Percentiles rank a stretch among this genome's conserved stretches.
phyloP scores from a whole-genome alignment of 2,797 vertebrate genomes.

The Alcedo quadribrachys region DNA sequence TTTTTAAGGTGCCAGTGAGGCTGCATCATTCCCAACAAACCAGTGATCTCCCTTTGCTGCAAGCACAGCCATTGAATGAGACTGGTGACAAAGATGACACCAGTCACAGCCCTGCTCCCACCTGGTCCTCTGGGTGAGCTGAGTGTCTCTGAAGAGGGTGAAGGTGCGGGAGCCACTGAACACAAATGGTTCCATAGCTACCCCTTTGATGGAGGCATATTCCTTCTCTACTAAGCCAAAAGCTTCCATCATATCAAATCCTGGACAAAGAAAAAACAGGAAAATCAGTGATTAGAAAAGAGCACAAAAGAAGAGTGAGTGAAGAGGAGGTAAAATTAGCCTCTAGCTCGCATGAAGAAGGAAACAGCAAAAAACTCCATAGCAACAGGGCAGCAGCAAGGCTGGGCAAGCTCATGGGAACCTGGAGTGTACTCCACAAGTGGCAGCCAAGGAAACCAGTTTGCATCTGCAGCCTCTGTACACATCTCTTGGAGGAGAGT shows the following conservation, averaged over 20 bases:
- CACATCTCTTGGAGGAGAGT: neutral
- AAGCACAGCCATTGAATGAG: neutral
- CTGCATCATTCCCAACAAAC: neutral
- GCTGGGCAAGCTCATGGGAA: neutral
- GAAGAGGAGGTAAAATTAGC: neutral
- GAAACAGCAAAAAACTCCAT: neutral
- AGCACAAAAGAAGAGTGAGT: neutral
- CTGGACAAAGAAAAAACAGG: constrained; percentile 63
- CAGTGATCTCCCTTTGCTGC: neutral
- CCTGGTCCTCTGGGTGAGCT: constrained; percentile 90
- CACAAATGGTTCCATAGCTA: constrained; percentile 87
- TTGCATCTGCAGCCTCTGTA: neutral
- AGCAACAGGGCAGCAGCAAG: neutral
- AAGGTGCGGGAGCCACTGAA: constrained; percentile 84
- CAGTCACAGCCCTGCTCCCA: constrained; percentile 21
- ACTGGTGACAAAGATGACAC: neutral
- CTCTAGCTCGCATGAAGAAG: neutral
- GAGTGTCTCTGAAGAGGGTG: constrained; percentile 86
- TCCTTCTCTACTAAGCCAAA: constrained; percentile 88
- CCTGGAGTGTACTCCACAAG: neutral
- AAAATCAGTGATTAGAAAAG: neutral
- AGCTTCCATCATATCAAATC: constrained; percentile 93
- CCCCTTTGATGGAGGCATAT: constrained; percentile 87
- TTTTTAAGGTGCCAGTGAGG: neutral
- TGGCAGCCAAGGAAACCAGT: neutral